Percentiles rank a stretch among this genome's conserved stretches.
phyloP scores from a whole-genome alignment of 64 coral and sea anemone genomes.

The Pocillopora damicornis region DNA sequence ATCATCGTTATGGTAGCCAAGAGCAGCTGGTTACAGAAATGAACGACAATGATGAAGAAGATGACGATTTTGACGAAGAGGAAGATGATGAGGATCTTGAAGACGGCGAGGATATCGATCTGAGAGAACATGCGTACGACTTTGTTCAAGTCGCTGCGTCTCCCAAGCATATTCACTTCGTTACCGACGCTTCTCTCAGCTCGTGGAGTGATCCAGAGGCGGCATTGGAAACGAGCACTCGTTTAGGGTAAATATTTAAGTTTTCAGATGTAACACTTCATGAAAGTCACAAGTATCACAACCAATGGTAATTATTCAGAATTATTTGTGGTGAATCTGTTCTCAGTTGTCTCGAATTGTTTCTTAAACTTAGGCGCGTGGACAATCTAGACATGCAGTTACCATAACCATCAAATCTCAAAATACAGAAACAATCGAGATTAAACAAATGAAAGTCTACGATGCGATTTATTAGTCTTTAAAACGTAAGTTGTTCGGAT shows the following conservation, averaged over 20 bases:
- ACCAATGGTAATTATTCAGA: too few relatives aligned
- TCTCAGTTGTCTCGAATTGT: too few relatives aligned
- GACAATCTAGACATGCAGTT: too few relatives aligned
- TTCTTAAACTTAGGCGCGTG: too few relatives aligned
- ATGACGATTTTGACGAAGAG: constrained; percentile 28
- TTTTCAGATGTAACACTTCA: not conserved
- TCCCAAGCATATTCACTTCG: constrained; percentile 65
- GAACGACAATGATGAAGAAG: constrained; percentile 13
- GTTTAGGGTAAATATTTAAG: constrained; percentile 47
- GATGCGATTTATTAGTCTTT: too few relatives aligned
- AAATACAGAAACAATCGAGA: too few relatives aligned
- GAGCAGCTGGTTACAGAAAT: constrained; percentile 37
- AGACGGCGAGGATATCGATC: not conserved
- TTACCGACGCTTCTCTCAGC: constrained; percentile 65
- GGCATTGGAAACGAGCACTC: constrained; percentile 17
- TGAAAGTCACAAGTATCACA: too few relatives aligned
- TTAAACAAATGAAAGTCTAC: too few relatives aligned
- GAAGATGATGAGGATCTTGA: constrained; percentile 37
- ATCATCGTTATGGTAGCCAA: constrained; percentile 49
- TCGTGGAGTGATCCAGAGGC: constrained; percentile 62
- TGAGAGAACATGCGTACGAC: constrained; percentile 25
- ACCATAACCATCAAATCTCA: too few relatives aligned
- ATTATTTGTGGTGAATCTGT: too few relatives aligned
- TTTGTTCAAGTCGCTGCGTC: constrained; percentile 7
- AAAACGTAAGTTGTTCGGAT: too few relatives aligned